Percentiles rank a stretch among this genome's conserved stretches.
Evolutionary conservation across 2,797 vertebrate species (phyloP).

Genomic region (Oreochromis mossambicus): DNA sequence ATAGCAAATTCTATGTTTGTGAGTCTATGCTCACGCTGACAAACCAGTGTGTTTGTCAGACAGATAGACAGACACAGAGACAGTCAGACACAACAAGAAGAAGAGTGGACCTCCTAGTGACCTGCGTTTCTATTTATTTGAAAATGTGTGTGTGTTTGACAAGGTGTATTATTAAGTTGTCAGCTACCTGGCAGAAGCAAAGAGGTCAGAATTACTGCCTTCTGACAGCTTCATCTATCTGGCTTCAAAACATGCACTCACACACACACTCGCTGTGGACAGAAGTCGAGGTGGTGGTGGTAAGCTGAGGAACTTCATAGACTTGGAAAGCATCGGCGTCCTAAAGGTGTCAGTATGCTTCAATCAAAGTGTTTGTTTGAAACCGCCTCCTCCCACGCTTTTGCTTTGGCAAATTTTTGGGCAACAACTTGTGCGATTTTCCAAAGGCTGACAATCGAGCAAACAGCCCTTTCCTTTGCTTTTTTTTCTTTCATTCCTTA

Average conservation of each 20-base stretch:
- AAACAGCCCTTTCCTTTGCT: neutral
- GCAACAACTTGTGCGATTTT: neutral
- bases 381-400: neutral
- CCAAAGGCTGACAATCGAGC: neutral
- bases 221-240: slow-evolving; percentile 38
- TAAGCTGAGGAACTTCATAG: neutral
- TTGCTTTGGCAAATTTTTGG: neutral
- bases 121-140: slow-evolving; percentile 5
- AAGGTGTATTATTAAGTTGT: slow-evolving; percentile 38
- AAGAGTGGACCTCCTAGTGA: neutral
- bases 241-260: neutral
- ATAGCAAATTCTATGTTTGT: neutral
- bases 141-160: slow-evolving; percentile 14
- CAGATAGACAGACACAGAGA: neutral
- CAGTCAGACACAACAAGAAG: neutral
- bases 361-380: neutral
- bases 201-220: slow-evolving; percentile 64
- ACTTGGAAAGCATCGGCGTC: neutral
- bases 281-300: neutral
- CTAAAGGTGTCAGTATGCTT: neutral
- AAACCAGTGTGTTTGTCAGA: neutral
- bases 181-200: slow-evolving; percentile 73
- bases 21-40: slow-evolving; percentile 4
- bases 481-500: neutral
- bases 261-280: neutral